Base-by-base conservation (phyloP, 64 coral and sea anemone genomes). In the Platygyra sinensis region DNA sequence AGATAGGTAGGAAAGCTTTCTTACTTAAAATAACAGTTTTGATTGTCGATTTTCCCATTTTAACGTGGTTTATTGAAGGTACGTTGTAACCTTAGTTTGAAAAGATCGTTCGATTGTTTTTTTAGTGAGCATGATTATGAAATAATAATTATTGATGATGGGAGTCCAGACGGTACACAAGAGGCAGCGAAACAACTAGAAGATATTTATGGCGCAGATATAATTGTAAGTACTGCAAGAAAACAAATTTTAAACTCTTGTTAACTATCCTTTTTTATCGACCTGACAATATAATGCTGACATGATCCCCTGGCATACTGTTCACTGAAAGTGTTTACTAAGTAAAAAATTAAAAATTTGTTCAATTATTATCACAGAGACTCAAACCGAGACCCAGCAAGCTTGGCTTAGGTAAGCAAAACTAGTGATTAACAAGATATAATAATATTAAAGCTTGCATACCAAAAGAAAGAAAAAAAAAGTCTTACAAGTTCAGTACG, bases 61-160 rank as follows among this genome's bases (percentile, higher is more conserved):
- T 75, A 78, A 33, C 31, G 11, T 46, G 42, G 38, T 39, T 39
- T 39, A 39, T 39, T 39, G 5, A 39, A 3, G 38, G 38, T 39
- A 5, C 5, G 5, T n/a, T n/a, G n/a, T n/a, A 5, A 39, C 38
- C 38, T 39, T 3, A 46, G 42, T 46, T 24, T 52, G n/a, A 11
- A 10, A 69, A 77, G 3, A 77, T 38, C 13, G 0, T 64, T 79
- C 79, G 3, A n/a, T 61, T 91, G 32, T 75, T 86, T 22, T 91
- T 42, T 1, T 7, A 95, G 91, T 93, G 91, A 73, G 87, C 64
- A 93, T 91, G 97, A 99, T 64, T 99, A 90, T 76, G 97, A 99
- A 54, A 86, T 99, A 67, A 99, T 99, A 80, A 87, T 99, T 59
- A 99, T 99, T 82, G 97, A 99, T 75, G 97, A 99, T 89, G 97